Evolutionary conservation across 2,113 vertebrate genomes (phyloP).

Genomic region (Phycodurus eques): DNA sequence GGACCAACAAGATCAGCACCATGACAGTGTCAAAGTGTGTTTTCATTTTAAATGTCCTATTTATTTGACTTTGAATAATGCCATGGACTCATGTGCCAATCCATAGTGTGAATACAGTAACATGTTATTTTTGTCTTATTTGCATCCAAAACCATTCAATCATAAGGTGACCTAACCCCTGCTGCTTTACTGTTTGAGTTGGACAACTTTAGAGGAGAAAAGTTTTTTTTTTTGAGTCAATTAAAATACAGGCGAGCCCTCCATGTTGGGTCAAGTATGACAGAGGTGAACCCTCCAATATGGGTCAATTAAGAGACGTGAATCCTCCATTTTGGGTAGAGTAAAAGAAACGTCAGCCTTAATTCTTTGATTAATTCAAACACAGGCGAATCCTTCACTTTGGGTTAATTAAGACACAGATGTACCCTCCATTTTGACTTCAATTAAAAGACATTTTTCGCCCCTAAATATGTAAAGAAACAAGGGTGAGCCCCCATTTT

Average conservation of each 20-base stretch:
- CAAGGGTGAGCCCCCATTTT: not conserved
- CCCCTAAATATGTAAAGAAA: no score
- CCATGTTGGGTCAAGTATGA: no score
- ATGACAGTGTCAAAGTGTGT: not conserved
- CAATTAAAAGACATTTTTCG: not conserved
- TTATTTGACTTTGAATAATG: not conserved
- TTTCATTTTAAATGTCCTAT: not conserved
- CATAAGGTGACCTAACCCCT: not conserved
- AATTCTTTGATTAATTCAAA: no score
- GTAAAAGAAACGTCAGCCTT: not conserved
- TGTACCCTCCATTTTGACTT: not conserved
- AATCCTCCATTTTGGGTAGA: not conserved
- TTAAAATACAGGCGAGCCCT: no score
- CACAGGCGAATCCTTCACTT: no score
- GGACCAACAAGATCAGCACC: slow-evolving; percentile 49
- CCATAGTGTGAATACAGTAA: no score
- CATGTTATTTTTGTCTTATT: not conserved
- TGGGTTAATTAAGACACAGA: not conserved
- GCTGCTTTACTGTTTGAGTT: not conserved
- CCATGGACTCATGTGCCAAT: not conserved
- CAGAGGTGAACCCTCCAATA: no score
- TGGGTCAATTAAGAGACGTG: no score
- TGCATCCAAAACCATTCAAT: not conserved
- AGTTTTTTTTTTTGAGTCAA: not conserved
- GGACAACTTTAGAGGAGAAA: no score